Conservation (phyloP, 92 coral and sea anemone species). For the Palythoa grandiflora region DNA sequence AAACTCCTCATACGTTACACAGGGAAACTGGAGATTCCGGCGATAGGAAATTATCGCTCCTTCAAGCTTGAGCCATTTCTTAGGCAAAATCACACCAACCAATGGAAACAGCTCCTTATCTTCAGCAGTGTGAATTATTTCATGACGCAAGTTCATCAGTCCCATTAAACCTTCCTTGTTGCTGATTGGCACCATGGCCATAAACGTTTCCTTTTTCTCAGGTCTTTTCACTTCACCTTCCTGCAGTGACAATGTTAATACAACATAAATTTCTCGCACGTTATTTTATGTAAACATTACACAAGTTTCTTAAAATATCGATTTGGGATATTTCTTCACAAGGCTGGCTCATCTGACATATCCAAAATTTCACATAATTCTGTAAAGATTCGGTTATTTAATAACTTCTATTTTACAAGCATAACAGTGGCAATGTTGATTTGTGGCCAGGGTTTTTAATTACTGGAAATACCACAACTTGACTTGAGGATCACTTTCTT, state of each 20-base stretch:
- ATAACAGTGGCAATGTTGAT: no score
- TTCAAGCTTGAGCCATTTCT: slow-evolving; percentile 80
- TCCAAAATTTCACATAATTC: no score
- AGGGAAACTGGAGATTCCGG: slow-evolving; percentile 57
- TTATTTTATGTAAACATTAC: no score
- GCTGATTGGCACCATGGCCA: slow-evolving; percentile 86
- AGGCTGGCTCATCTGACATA: no score
- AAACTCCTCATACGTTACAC: slow-evolving; percentile 75
- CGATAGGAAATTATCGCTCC: slow-evolving; percentile 61
- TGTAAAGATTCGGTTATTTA: no score
- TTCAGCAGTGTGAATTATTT: slow-evolving; percentile 77
- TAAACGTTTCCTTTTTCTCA: slow-evolving; percentile 13
- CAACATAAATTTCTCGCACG: no score
- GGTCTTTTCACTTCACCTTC: neutral
- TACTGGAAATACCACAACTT: no score
- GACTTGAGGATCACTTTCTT: no score
- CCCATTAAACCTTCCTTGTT: slow-evolving; percentile 77
- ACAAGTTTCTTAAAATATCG: no score
- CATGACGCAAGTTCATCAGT: slow-evolving; percentile 61
- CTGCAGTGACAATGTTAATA: neutral
- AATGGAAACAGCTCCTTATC: slow-evolving; percentile 77
- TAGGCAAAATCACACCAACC: slow-evolving; percentile 83
- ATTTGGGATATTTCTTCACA: no score
- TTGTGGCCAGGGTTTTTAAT: no score
- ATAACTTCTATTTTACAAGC: no score